Evolutionary conservation across 2,888 invertebrate genomes (phyloP), one percentile per base, ranked within the genome.

Genomic region (Erannis defoliaria): DNA sequence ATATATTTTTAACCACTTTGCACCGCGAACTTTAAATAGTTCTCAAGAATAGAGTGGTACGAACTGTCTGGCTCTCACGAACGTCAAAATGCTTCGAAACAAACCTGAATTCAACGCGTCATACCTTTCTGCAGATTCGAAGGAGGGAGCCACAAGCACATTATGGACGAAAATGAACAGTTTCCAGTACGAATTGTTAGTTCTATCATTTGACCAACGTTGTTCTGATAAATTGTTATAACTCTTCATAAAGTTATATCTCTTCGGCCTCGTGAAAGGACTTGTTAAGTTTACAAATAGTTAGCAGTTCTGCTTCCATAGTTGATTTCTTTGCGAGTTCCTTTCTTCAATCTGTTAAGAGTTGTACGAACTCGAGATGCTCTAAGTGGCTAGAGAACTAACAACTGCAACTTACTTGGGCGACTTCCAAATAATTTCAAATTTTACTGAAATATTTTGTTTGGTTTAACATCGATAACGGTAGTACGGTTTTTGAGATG

Each of bases 271-370:
- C 18, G 23, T 37, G 50, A 38, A 55, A 43, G 45, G 18, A 61
- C 50, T 55, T 51, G 51, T 50, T 45, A 29, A 61, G 50, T 55
- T 61, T 61, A 50, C 49, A 53, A 53, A 50, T 50, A 55, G 55
- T 45, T 38, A 51, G 35, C 45, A 29, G 50, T 51, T 58, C 57
- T 35, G 29, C 31, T 31, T 46, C 18, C 31, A 10, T 10, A n/a
- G 45, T 14, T 45, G 58, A 51, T 58, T 58, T 58, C 38, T 51
- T 51, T 21, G 37, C 29, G 19, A 51, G 37, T 49, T 49, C 35
- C 23, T 49, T 35, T 49, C 49, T 49, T 46, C n/a, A 46, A 31
- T 31, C 43, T 45, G 16, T 45, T 43, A 26, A 14, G 14, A 45
- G 14, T 31, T 46, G 46, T 31, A 33, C 12, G 1, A 19, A n/a